Evolutionary conservation across 2,113 vertebrate species (phyloP), one percentile per base, ranked within the genome.

Genomic region (Centrocercus urophasianus): DNA sequence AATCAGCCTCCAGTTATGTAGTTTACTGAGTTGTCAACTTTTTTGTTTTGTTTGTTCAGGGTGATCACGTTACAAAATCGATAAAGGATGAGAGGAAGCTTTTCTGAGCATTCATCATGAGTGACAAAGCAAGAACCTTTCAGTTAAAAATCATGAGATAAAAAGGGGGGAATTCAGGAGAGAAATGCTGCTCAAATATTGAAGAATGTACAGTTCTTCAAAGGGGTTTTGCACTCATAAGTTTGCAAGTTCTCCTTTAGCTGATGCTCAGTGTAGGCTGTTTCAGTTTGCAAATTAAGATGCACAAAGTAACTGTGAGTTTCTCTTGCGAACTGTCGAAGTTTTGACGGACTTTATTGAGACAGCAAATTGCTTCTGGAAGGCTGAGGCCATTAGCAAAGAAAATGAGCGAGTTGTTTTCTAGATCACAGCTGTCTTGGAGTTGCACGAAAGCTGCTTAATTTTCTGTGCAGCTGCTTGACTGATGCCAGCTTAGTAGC

Each of bases 401-500:
- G 76, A 77, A 93, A 93, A 73, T 47, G 38, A 78, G 12, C 36
- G 47, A 77, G 42, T 74, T 73, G 67, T 38, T 93, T 93, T 77
- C 76, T 83, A 69, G 47, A 65, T 65, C 36, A 6, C 0, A 12
- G 36, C 47, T 91, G 65, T 74, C 50, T 83, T 60, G 74, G 56
- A 74, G 64, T 54, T 60, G 36, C 14, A 67, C 14, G 45, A 88
- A 93, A 91, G 91, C 79, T 52, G 54, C 75, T 83, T 93, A 71
- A 65, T 93, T 78, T 93, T 93, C 52, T 81, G 52, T 83, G 52
- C 50, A 61, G 38, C 56, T 52, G 71, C 72, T 82, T 74, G n/a
- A 60, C 38, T 96, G 83, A 88, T 71, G 83, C 32, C 40, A 83
- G 60, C 69, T 94, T 86, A 88, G 75, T 71, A 74, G 69, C 79